A percentile compares a stretch with the other conserved stretches of the same genome.
Evolutionary conservation across 2,888 invertebrate genomes (phyloP).

Genomic region (Nomada fucata): DNA sequence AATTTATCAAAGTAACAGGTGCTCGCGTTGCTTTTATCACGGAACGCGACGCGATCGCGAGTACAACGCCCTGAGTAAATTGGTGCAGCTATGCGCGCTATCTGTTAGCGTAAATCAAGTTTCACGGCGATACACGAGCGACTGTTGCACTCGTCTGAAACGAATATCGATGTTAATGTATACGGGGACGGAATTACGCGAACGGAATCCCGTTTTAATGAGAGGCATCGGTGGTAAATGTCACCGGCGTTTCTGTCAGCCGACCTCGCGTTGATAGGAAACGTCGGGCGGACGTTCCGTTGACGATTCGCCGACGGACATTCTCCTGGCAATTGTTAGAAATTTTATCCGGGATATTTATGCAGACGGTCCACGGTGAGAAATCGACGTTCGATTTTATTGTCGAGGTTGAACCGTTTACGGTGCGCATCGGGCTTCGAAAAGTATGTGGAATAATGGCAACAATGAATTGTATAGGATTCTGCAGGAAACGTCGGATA

Average conservation of each 20-base stretch:
- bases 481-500: slow-evolving; percentile 64
- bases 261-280: neutral
- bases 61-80: slow-evolving; percentile 28
- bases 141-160: slow-evolving; percentile 38
- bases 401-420: slow-evolving; percentile 23
- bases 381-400: neutral
- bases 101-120: slow-evolving; percentile 39
- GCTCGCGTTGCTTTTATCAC: slow-evolving; percentile 55
- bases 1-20: slow-evolving; percentile 69
- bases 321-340: neutral
- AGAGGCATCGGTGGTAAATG: slow-evolving; percentile 19
- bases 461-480: slow-evolving; percentile 57
- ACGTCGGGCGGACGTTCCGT: neutral
- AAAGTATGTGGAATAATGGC: slow-evolving; percentile 50
- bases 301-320: too few relatives aligned
- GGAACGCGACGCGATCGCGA: slow-evolving; percentile 38
- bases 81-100: slow-evolving; percentile 24
- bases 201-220: slow-evolving; percentile 33
- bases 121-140: slow-evolving; percentile 39
- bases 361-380: too few relatives aligned
- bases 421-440: slow-evolving; percentile 29
- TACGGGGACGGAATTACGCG: slow-evolving; percentile 34
- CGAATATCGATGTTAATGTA: slow-evolving; percentile 50
- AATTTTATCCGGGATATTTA: neutral
- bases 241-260: slow-evolving; percentile 25